A percentile compares a stretch with the other conserved stretches of the same genome.
Evolutionary conservation across 2,888 invertebrate genomes (phyloP).

Genomic region (Sinopyrophorus schimmeli): DNA sequence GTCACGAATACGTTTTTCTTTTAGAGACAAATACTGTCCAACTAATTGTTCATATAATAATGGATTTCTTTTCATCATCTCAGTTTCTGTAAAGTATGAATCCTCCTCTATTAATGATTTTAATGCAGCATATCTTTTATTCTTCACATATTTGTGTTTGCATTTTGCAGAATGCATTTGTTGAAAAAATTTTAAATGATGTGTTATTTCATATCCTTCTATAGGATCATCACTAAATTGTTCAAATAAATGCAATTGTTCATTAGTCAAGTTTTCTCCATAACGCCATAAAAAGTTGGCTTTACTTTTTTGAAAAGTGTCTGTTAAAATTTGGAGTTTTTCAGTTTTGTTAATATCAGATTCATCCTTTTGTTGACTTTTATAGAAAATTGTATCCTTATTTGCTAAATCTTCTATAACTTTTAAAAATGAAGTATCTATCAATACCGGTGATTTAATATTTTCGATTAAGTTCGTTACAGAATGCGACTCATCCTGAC

Average conservation of each 20-base stretch:
- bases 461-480: too few species aligned
- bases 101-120: conserved; percentile 69
- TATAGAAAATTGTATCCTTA: conserved; percentile 70
- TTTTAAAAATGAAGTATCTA: conserved; percentile 11
- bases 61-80: conserved; percentile 93
- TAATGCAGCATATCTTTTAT: conserved; percentile 81
- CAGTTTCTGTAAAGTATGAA: conserved; percentile 85
- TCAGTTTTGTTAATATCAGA: conserved; percentile 70
- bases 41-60: conserved; percentile 87
- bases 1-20: conserved; percentile 71
- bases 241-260: conserved; percentile 74
- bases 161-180: conserved; percentile 60
- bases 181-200: conserved; percentile 66
- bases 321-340: conserved; percentile 69
- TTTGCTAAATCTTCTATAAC: conserved; percentile 66
- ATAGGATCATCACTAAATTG: conserved; percentile 46
- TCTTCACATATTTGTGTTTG: conserved; percentile 61
- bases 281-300: conserved; percentile 76
- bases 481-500: too few species aligned
- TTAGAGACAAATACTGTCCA: conserved; percentile 80
- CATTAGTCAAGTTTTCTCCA: conserved; percentile 68
- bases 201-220: conserved; percentile 62
- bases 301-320: conserved; percentile 67
- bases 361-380: conserved; percentile 81
- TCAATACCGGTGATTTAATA: too few species aligned